Conservation (phyloP, 2,888 invertebrate species). For the Heteromurus nitidus region DNA sequence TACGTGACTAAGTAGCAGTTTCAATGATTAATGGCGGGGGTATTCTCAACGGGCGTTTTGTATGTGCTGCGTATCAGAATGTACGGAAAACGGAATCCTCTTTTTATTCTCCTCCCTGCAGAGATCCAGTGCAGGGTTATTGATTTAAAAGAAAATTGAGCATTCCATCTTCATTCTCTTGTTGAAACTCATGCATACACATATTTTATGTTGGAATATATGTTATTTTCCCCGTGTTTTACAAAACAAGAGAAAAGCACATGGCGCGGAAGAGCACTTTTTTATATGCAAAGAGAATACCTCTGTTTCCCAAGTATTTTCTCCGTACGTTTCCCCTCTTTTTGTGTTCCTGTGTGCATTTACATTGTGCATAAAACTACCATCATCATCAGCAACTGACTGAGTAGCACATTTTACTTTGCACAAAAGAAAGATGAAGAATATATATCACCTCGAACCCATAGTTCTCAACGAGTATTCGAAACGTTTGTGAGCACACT, state of each 20-base stretch:
- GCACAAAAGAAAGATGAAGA: neutral
- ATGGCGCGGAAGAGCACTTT: too few relatives aligned
- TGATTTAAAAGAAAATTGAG: constrained; percentile 46
- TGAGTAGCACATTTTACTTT: neutral
- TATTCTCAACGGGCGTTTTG: constrained; percentile 27
- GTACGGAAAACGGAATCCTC: too few relatives aligned
- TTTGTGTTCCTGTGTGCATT: too few relatives aligned
- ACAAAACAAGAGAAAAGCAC: too few relatives aligned
- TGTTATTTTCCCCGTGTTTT: neutral
- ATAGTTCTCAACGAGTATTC: neutral
- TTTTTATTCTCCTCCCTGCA: neutral
- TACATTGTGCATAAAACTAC: too few relatives aligned
- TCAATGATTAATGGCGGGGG: constrained; percentile 47
- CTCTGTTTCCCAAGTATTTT: too few relatives aligned
- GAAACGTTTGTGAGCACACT: constrained; percentile 10
- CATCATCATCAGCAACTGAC: neutral
- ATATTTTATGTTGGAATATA: constrained; percentile 2
- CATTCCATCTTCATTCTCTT: constrained; percentile 42
- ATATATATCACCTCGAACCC: neutral
- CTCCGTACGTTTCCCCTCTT: too few relatives aligned
- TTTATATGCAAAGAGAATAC: too few relatives aligned
- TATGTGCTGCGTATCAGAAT: too few relatives aligned
- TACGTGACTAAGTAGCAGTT: constrained; percentile 55
- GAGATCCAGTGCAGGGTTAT: constrained; percentile 34
- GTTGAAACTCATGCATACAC: constrained; percentile 10